Percentiles rank a stretch among this genome's conserved stretches.
Evolutionary conservation across 1,140 invertebrate genomes (phyloP).

Genomic region (Brachionus angularis): DNA sequence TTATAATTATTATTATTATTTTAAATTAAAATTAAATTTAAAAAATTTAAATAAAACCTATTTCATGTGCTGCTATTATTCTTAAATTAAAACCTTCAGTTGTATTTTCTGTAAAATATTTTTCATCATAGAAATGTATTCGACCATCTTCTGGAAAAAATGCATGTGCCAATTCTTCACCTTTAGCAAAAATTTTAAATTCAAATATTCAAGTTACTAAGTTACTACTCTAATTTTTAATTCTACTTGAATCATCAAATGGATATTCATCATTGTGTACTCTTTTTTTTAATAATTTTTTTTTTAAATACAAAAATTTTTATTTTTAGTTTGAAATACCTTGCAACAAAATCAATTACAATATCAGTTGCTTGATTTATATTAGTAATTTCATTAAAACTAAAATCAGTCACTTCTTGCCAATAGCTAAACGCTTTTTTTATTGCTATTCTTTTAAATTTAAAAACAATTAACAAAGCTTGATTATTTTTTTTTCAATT

Average conservation of each 20-base stretch:
- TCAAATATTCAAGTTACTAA: too few species aligned
- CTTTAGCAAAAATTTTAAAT: neutral
- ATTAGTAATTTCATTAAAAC: neutral
- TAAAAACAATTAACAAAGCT: neutral
- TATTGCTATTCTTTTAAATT: neutral
- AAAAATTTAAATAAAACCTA: too few species aligned
- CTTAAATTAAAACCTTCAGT: constrained; percentile 15
- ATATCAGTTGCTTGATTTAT: neutral
- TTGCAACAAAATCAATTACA: constrained; percentile 25
- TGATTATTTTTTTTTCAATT: too few species aligned
- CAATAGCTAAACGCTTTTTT: constrained; percentile 8
- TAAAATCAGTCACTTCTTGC: constrained; percentile 16
- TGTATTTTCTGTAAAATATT: constrained; percentile 16
- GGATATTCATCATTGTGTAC: neutral
- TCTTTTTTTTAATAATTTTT: neutral
- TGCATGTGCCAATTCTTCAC: constrained; percentile 4
- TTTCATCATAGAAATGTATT: constrained; percentile 1
- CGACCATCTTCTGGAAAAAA: constrained; percentile 1
- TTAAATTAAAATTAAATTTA: too few species aligned
- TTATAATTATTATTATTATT: too few species aligned
- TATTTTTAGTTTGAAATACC: neutral
- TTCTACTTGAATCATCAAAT: constrained; percentile 22
- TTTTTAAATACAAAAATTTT: neutral
- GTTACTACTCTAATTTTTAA: too few species aligned
- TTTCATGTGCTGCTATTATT: constrained; percentile 28